Evolutionary conservation across 2,888 invertebrate species (phyloP), one percentile per base, ranked within the genome.

Genomic region (Trimorus sp.): DNA sequence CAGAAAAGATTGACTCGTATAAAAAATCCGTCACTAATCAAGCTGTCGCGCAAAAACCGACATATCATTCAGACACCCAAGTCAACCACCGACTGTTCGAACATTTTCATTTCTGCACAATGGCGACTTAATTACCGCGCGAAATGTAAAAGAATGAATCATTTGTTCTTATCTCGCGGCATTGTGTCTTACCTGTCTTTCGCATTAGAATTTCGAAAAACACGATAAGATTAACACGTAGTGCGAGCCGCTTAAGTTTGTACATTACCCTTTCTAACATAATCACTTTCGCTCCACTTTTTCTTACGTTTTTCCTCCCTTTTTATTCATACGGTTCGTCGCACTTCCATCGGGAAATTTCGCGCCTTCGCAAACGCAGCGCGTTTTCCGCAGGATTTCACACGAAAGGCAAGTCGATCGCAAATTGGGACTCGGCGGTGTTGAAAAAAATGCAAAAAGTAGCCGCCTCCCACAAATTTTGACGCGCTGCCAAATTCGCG

Each of bases 401-500:
- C 36, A 37, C 11, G 51, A 58, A 76, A 62, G 62, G 54, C 58
- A 37, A 70, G 51, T 65, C 14, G 77, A 77, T 70, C 26, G 53
- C 70, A 77, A 56, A 70, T 51, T 26, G 63, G 14, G 63, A 66
- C 53, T 69, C 60, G 65, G 63, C 53, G 56, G 49, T 58, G 9
- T 56, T 45, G 70, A 78, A 78, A 78, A 78, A 65, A 68, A 48
- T 53, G 59, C 26, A 26, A 26, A 26, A 26, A 79, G n/a, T 73
- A 62, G 73, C 66, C 65, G 65, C 59, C 56, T 53, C 26, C 26
- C 26, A 26, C 26, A 26, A 26, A 71, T 59, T 79, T 79, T 79
- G 78, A 73, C 66, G 38, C 60, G 36, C 9, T 60, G 78, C 78
- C 78, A 79, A 79, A 71, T 54, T 60, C 49, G 45, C 73, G 59